A percentile compares a stretch with the other conserved stretches of the same genome.
Conservation (phyloP, 1,140 invertebrate species). For the Platorchestia sp. region DNA sequence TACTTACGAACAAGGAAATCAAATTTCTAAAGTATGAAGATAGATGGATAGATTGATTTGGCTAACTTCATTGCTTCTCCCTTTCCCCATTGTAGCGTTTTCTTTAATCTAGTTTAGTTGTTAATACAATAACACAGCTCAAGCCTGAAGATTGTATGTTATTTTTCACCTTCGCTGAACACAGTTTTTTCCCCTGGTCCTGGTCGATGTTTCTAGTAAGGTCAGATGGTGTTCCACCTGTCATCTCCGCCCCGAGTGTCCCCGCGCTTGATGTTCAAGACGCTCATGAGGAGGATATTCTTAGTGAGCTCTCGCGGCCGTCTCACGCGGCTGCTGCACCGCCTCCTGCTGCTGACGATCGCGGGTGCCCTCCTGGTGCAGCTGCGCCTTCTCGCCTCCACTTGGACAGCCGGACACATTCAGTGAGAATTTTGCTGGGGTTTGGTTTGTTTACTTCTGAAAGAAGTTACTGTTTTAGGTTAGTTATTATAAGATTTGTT, state of each 20-base stretch:
- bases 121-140: too few relatives aligned
- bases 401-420: not conserved
- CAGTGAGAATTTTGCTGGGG: constrained; percentile 16
- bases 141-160: too few relatives aligned
- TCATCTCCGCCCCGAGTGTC: not conserved
- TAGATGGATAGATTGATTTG: too few relatives aligned
- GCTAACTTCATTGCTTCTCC: too few relatives aligned
- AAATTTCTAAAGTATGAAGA: too few relatives aligned
- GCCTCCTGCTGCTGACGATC: not conserved
- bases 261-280: not conserved
- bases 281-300: constrained; percentile 11
- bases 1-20: too few relatives aligned
- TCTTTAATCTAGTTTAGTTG: too few relatives aligned
- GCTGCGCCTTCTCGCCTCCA: not conserved
- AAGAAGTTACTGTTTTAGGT: too few relatives aligned
- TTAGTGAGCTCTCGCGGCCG: not conserved
- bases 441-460: too few relatives aligned
- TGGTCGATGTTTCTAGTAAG: not conserved
- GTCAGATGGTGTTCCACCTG: not conserved
- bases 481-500: too few relatives aligned
- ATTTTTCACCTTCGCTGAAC: not conserved
- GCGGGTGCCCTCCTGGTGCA: not conserved
- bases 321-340: not conserved
- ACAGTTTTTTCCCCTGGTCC: not conserved
- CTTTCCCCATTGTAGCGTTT: too few relatives aligned